Conservation (phyloP, 2,113 vertebrate species). For the Pampusana beccarii region DNA sequence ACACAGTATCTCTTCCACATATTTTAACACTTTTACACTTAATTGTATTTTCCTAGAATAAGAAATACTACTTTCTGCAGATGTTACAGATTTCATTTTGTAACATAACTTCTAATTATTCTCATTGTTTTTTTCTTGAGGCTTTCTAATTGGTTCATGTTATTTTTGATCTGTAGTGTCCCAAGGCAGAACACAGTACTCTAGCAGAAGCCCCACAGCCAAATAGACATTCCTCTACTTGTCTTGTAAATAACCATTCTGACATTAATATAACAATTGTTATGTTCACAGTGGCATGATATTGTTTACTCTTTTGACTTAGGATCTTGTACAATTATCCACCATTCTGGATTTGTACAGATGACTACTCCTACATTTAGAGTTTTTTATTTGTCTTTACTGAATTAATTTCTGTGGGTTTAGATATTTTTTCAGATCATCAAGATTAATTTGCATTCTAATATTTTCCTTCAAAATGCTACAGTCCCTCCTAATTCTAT, state of each 20-base stretch:
- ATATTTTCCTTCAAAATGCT: background rate
- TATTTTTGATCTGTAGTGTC: background rate
- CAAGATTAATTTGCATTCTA: background rate
- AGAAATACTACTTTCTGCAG: background rate
- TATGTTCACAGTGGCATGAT: background rate
- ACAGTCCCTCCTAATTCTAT: background rate
- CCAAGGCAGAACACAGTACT: background rate
- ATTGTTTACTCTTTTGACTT: background rate
- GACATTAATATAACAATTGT: background rate
- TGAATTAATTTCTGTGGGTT: background rate
- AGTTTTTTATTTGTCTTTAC: background rate
- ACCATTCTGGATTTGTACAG: background rate
- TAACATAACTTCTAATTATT: background rate
- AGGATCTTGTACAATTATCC: background rate
- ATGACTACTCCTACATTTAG: background rate
- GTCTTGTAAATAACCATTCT: background rate
- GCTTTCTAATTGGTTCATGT: background rate
- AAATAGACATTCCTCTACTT: background rate
- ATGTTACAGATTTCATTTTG: background rate
- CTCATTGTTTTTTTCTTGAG: background rate
- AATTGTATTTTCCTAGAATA: background rate
- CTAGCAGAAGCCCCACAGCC: background rate
- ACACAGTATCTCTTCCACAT: background rate
- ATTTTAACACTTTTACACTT: background rate
- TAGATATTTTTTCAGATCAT: background rate